phyloP scores from a whole-genome alignment of 1,140 invertebrate species.

The Aphelenchoides fujianensis region DNA sequence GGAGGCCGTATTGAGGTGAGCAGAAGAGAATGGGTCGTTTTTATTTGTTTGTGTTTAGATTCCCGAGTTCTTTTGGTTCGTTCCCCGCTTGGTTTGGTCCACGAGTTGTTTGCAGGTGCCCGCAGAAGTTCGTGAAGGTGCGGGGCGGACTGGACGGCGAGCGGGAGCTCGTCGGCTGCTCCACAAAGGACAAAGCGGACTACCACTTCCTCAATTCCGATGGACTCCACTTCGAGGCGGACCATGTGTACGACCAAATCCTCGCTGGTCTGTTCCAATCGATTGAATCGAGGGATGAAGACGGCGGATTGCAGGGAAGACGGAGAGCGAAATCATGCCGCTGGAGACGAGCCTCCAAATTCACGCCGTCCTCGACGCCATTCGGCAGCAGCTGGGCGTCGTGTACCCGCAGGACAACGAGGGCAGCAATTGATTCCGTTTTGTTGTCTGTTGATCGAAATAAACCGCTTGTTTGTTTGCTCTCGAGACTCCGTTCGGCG shows the following conservation, averaged over 20 bases:
- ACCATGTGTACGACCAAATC: conserved; percentile 10
- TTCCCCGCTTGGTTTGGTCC: too few species aligned
- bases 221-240: not conserved
- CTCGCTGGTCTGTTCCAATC: too few species aligned
- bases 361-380: not conserved
- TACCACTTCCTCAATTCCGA: not conserved
- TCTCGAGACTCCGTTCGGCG: too few species aligned
- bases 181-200: not conserved
- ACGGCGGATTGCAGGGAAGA: not conserved
- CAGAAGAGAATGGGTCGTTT: not conserved
- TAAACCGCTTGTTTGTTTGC: too few species aligned
- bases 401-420: not conserved
- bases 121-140: not conserved
- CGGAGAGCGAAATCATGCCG: not conserved
- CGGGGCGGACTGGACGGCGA: not conserved
- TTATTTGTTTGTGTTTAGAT: not conserved
- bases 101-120: too few species aligned
- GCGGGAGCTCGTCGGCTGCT: not conserved
- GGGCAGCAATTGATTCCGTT: not conserved
- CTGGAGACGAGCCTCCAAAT: not conserved
- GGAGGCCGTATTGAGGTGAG: not conserved
- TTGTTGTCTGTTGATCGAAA: too few species aligned
- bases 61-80: not conserved
- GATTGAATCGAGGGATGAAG: too few species aligned
- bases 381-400: not conserved